Conservation (phyloP, 2,797 vertebrate species). For the Sylvia borin region DNA sequence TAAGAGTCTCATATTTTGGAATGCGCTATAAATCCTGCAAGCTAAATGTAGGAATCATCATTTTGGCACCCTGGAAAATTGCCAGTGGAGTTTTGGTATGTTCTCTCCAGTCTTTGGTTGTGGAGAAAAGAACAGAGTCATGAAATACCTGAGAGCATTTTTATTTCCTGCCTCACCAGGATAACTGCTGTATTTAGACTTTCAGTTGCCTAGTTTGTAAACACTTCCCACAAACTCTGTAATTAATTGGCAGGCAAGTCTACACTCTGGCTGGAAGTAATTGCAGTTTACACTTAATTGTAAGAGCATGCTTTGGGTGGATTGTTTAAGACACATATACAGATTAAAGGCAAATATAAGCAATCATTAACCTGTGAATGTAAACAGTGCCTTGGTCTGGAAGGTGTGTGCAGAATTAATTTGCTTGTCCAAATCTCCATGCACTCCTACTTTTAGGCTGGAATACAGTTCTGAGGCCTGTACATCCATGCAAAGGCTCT, state of each 20-base stretch:
- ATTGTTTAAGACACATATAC: neutral
- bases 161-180: conserved; percentile 12
- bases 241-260: conserved; percentile 6
- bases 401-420: neutral
- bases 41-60: neutral
- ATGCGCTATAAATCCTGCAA: neutral
- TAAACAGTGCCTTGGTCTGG: neutral
- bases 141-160: neutral
- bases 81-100: neutral
- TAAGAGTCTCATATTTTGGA: neutral
- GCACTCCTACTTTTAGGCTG: neutral
- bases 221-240: neutral
- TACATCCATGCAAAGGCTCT: neutral
- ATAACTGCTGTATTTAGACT: neutral
- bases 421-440: fast-evolving
- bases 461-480: fast-evolving
- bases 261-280: neutral
- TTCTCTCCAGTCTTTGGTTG: neutral
- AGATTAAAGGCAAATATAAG: conserved; percentile 9
- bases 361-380: neutral
- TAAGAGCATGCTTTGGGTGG: neutral
- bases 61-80: neutral
- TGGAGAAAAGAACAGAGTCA: neutral
- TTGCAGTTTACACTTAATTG: conserved; percentile 30
- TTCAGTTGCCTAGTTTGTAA: neutral